Evolutionary conservation across 2,888 invertebrate species (phyloP).

Genomic region (Muschampia plurimacula): DNA sequence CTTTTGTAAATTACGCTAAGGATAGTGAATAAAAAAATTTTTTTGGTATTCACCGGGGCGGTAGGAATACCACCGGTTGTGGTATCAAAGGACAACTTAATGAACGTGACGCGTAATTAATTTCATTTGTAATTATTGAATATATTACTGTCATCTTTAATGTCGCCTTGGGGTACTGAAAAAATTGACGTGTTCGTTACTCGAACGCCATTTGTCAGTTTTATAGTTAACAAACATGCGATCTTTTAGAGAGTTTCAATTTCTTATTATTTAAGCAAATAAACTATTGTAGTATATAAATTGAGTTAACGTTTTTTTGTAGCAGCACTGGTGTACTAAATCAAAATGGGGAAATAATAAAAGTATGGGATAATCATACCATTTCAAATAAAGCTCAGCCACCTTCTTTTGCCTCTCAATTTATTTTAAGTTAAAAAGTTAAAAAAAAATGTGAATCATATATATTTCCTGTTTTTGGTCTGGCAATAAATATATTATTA

Average conservation of each 20-base stretch:
- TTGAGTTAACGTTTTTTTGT: background rate
- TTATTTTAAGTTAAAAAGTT: no score
- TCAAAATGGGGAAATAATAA: no score
- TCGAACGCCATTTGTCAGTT: background rate
- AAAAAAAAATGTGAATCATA: no score
- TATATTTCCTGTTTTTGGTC: no score
- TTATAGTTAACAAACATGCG: conserved; percentile 7
- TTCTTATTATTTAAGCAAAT: background rate
- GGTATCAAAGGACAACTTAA: conserved; percentile 13
- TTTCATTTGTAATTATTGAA: conserved; percentile 18
- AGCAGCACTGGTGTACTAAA: no score
- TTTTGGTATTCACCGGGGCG: conserved; percentile 26
- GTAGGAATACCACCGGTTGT: conserved; percentile 4
- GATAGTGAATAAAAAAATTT: conserved; percentile 20
- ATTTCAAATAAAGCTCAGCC: no score
- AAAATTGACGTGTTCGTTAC: conserved; percentile 11
- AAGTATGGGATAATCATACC: no score
- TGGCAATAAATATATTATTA: no score
- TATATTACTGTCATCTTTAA: conserved; percentile 18
- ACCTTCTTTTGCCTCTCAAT: no score
- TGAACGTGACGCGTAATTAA: conserved; percentile 21
- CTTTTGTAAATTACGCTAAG: conserved; percentile 36
- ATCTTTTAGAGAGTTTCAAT: conserved; percentile 9
- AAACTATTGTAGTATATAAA: background rate
- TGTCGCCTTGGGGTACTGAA: background rate